Evolutionary conservation across 2,888 invertebrate genomes (phyloP).

Genomic region (Lamellibrachia columna): DNA sequence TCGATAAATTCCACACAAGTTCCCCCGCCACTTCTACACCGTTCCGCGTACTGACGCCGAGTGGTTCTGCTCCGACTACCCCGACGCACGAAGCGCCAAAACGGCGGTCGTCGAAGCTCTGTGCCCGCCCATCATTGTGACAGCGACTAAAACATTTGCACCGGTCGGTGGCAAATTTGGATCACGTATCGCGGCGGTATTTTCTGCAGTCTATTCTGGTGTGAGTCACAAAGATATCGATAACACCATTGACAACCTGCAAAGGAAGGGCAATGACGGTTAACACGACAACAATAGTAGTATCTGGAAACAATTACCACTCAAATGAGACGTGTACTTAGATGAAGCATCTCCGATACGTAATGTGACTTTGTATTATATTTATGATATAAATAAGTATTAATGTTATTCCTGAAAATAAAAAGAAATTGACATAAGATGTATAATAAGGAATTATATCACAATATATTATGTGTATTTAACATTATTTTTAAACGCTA

Average conservation of each 20-base stretch:
- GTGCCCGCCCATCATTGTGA: not conserved
- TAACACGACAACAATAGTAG: not conserved
- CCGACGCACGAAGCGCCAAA: not conserved
- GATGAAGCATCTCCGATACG: not conserved
- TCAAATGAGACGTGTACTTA: not conserved
- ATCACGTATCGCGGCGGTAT: not conserved
- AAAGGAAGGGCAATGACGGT: not conserved
- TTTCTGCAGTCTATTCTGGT: not conserved
- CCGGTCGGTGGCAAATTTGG: not conserved
- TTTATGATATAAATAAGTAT: too few species aligned
- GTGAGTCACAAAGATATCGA: slow-evolving; percentile 22
- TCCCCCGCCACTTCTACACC: not conserved
- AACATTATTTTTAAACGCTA: too few species aligned
- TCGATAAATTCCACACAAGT: not conserved
- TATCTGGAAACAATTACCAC: slow-evolving; percentile 13
- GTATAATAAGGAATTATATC: too few species aligned
- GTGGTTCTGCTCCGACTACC: not conserved
- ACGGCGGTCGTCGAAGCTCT: not conserved
- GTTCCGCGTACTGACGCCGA: not conserved
- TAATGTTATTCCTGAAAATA: too few species aligned
- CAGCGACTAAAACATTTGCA: not conserved
- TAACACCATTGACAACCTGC: not conserved
- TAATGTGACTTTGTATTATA: too few species aligned
- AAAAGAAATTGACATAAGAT: too few species aligned
- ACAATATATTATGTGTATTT: too few species aligned